Evolutionary conservation across 2,113 vertebrate species (phyloP).

Genomic region (Coregonus clupeaformis): DNA sequence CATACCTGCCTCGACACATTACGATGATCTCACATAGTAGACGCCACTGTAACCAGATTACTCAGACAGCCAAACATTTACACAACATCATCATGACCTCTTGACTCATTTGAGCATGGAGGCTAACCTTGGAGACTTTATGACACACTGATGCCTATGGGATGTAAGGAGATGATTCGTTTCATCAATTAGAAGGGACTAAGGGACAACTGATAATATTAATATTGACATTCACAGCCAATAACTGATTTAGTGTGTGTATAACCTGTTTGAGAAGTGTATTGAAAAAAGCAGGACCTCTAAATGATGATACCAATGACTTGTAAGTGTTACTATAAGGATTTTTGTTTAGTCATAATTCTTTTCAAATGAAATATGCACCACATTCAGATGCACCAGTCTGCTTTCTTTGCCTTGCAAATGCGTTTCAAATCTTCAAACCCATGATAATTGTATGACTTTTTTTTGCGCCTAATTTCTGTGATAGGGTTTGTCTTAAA

Average conservation of each 20-base stretch:
- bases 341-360: no score
- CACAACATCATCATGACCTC: conserved; percentile 6
- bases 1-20: background rate
- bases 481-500: no score
- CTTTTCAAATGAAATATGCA: no score
- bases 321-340: background rate
- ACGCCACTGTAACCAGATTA: background rate
- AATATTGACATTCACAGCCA: no score
- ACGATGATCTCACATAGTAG: background rate
- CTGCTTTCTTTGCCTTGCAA: no score
- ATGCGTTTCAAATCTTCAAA: no score
- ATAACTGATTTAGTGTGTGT: no score
- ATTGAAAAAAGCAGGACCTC: no score
- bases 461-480: no score
- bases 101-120: conserved; percentile 21
- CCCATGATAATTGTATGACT: no score
- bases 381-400: no score
- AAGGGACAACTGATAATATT: background rate
- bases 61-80: background rate
- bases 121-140: conserved; percentile 3
- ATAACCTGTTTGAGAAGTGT: no score
- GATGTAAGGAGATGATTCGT: background rate
- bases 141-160: background rate
- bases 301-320: background rate
- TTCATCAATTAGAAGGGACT: background rate